Base-by-base conservation (phyloP, 53 echinoderm and acorn worm genomes). In the Zoroaster sp. region DNA sequence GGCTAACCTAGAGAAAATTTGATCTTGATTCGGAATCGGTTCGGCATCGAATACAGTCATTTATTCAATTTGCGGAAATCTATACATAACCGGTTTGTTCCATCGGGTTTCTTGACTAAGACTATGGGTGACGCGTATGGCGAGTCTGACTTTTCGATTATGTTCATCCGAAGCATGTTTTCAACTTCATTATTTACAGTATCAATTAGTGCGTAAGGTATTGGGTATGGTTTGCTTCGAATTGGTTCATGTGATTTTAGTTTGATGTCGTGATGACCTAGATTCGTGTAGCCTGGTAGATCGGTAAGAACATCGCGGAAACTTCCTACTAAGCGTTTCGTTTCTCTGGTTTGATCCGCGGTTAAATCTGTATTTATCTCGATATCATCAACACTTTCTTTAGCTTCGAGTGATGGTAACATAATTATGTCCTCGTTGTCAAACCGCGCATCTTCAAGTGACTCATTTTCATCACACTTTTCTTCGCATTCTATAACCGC, bases 41-140 rank as follows among this genome's bases (percentile, higher is more conserved):
- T 79, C 79, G 3, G 89, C 75, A 78, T 88, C 89, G 20, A 88
- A 88, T 4, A 41, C 37, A 1, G 79, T 74, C 1, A 69, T 45
- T 73, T 41, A 34, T 88, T 88, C 1, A 74, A 40, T 5, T 43
- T 32, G 46, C 88, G 52, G 18, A 3, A 75, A 44, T 88, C 88
- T 36, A 88, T 63, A 23, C 55, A 52, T 12, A 59, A 75, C 23
- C 88, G 35, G n/a, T 55, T 40, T 18, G 54, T n/a, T 1, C 44
- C 44, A 21, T 63, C 88, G 15, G 75, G 33, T n/a, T 37, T 88
- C 13, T 42, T 52, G 5, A 88, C 88, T 12, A 74, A 21, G 7
- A 76, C 77, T 33, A 88, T 52, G 55, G 89, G 47, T 13, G 66
- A 73, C 5, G 89, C 78, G 68, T 89, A 72, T 3, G 90, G 90